phyloP scores from a whole-genome alignment of 2,888 invertebrate genomes.

The Hofmannophila pseudospretella region DNA sequence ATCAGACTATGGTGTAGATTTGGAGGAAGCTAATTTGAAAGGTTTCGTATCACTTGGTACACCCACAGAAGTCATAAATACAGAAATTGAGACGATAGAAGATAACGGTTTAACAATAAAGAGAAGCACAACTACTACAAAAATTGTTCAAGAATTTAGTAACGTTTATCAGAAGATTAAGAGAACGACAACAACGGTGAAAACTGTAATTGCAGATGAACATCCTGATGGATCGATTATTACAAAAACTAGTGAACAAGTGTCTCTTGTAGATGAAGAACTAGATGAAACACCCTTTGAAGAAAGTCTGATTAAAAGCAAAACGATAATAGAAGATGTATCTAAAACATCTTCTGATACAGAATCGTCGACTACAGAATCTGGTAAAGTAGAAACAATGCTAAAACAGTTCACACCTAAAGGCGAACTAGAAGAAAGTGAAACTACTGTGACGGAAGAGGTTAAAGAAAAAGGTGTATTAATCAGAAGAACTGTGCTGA shows the following conservation, averaged over 20 bases:
- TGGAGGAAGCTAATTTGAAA: constrained; percentile 21
- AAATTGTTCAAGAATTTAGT: constrained; percentile 51
- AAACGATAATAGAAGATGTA: not conserved
- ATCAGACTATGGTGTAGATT: constrained; percentile 40
- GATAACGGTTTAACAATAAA: constrained; percentile 14
- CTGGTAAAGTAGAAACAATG: constrained; percentile 26
- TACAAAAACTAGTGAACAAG: constrained; percentile 27
- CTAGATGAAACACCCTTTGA: not conserved
- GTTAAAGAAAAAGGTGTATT: constrained; percentile 34
- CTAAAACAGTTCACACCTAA: constrained; percentile 28
- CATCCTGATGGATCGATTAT: constrained; percentile 50
- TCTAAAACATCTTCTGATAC: not conserved
- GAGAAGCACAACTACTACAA: constrained; percentile 54
- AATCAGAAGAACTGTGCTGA: constrained; percentile 42
- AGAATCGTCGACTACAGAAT: constrained; percentile 13
- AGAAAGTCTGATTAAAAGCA: not conserved
- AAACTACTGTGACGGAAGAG: constrained; percentile 32
- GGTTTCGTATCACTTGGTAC: constrained; percentile 22
- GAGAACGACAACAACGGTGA: constrained; percentile 56
- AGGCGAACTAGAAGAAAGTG: constrained; percentile 36
- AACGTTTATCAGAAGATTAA: constrained; percentile 35
- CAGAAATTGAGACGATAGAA: constrained; percentile 12
- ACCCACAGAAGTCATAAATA: constrained; percentile 15
- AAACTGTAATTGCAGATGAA: constrained; percentile 54
- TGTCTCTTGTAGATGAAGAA: constrained; percentile 16